phyloP scores from a whole-genome alignment of 2,113 vertebrate genomes.

The Podarcis cretensis region DNA sequence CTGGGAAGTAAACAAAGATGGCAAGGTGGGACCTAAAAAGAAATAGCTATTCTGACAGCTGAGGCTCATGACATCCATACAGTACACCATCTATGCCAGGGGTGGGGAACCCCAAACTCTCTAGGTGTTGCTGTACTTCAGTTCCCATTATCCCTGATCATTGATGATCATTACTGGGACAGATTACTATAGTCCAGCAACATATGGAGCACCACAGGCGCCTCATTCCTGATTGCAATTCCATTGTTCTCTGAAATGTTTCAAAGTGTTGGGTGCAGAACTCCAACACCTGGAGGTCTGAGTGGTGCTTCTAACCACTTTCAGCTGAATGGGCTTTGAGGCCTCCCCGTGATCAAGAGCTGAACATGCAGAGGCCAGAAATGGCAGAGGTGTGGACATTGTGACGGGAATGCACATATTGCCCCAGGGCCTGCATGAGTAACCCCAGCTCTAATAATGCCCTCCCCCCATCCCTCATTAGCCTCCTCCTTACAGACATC shows the following conservation, averaged over 20 bases:
- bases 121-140: too few species aligned
- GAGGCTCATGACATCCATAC: too few species aligned
- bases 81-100: too few species aligned
- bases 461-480: not conserved
- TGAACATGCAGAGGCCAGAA: not conserved
- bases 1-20: not conserved
- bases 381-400: not conserved
- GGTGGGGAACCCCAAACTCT: too few species aligned
- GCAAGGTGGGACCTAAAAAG: not conserved
- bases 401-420: not conserved
- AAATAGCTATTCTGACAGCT: not conserved
- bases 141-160: too few species aligned
- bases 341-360: too few species aligned
- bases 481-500: not conserved
- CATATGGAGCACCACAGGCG: not conserved
- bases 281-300: not conserved
- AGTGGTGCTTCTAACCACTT: not conserved
- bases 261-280: not conserved
- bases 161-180: too few species aligned
- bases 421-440: not conserved
- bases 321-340: not conserved
- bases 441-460: not conserved
- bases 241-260: too few species aligned
- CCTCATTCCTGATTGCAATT: not conserved
- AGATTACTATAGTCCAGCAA: not conserved